These are phyloP conservation scores for Cancer borealis DNA, from an alignment of 2,888 invertebrate genomes.

Conservation along the genomic window DNA sequence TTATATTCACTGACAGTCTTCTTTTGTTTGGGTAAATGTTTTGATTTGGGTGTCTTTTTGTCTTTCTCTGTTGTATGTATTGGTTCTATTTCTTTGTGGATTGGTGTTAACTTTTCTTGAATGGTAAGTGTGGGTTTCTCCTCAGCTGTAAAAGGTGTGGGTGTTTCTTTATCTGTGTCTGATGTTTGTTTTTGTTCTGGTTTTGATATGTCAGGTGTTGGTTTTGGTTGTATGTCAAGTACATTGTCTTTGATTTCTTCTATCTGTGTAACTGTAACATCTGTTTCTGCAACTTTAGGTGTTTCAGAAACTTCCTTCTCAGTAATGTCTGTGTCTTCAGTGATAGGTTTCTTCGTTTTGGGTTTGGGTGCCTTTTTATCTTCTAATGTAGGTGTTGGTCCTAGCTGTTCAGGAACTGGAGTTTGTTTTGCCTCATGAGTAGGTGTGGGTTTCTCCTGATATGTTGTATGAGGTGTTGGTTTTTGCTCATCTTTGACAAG, in stretches of 20 bases:
- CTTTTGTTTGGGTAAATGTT: conserved; percentile 5
- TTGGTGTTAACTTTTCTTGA: not conserved
- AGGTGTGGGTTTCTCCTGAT: conserved; percentile 5
- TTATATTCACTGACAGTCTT: conserved; percentile 15
- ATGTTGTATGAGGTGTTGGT: not conserved
- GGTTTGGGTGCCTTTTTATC: conserved; percentile 25
- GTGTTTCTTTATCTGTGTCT: not conserved
- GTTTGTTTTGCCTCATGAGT: not conserved
- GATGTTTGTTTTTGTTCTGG: conserved; percentile 20
- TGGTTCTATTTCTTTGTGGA: conserved; percentile 44
- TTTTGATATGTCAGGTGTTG: not conserved
- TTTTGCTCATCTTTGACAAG: too few species aligned
- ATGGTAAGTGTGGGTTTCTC: not conserved
- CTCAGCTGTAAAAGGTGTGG: not conserved
- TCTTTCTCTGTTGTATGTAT: not conserved
- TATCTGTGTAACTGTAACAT: not conserved
- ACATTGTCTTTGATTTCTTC: not conserved
- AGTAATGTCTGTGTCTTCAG: not conserved
- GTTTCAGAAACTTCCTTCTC: not conserved
- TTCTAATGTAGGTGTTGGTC: not conserved
- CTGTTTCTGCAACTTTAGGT: not conserved
- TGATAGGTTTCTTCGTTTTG: conserved; percentile 28
- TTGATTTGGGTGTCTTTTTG: not conserved
- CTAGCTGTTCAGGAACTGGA: not conserved
- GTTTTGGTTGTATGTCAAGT: conserved; percentile 7